These are phyloP conservation scores for Rhombomys opimus DNA, from an alignment of 2,113 vertebrate species.

Conservation along the genomic window DNA sequence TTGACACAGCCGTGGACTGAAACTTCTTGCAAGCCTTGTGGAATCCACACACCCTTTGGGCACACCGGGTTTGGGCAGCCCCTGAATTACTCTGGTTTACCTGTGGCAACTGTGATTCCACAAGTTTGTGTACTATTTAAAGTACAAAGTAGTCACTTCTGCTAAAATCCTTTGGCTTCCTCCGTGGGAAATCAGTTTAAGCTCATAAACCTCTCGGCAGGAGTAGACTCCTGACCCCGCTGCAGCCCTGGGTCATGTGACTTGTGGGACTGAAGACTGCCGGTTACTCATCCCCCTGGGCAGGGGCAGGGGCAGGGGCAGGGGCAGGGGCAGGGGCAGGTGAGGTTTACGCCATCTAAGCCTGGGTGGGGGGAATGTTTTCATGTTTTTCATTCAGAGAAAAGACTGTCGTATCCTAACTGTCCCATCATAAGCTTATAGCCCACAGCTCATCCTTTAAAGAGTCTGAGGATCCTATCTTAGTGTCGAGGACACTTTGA, in stretches of 20 bases:
- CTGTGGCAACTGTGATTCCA: not conserved
- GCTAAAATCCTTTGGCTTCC: not conserved
- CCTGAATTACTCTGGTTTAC: not conserved
- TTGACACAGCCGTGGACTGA: not conserved
- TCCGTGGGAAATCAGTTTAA: not conserved
- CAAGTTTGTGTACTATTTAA: not conserved
- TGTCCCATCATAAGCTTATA: not conserved
- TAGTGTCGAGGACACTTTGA: not conserved
- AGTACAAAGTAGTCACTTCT: not conserved
- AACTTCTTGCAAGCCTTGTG: not conserved
- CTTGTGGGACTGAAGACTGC: not conserved
- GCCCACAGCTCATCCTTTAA: not conserved
- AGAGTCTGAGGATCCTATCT: not conserved
- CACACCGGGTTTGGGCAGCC: not conserved
- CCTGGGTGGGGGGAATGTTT: not conserved
- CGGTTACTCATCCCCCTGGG: not conserved
- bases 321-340: not conserved
- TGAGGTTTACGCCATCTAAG: not conserved
- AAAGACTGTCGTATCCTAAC: not conserved
- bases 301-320: not conserved
- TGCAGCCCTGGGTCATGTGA: not conserved
- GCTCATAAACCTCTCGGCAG: rapidly evolving
- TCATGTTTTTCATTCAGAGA: not conserved
- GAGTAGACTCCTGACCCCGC: rapidly evolving
- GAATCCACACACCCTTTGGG: not conserved